Conservation (phyloP, 2,888 invertebrate genomes). For the Phorcus lineatus region DNA sequence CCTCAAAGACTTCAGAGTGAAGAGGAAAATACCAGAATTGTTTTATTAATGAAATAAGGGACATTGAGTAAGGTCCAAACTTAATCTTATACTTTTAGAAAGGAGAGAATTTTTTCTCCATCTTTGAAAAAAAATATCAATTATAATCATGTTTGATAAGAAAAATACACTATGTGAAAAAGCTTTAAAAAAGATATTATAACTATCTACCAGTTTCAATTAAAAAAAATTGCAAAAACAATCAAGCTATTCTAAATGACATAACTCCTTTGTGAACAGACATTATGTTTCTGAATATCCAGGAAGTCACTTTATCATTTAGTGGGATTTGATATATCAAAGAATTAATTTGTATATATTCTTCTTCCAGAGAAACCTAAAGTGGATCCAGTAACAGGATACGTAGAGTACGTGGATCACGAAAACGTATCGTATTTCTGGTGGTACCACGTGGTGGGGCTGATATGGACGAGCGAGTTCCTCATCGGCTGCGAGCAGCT, state of each 20-base stretch:
- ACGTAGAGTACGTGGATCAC: constrained; percentile 65
- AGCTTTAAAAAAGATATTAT: no score
- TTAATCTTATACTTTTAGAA: not conserved
- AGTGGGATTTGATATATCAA: no score
- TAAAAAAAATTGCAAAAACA: no score
- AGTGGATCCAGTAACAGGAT: constrained; percentile 46
- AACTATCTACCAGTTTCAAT: no score
- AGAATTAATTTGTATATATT: not conserved
- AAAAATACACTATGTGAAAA: no score
- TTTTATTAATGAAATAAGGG: not conserved
- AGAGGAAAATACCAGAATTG: not conserved
- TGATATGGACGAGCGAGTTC: constrained; percentile 95
- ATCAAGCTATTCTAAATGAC: no score
- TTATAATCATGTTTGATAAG: no score
- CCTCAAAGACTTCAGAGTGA: not conserved
- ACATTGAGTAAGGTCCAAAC: not conserved
- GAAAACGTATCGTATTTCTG: constrained; percentile 84
- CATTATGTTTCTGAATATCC: no score
- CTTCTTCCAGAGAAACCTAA: constrained; percentile 58
- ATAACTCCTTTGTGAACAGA: no score
- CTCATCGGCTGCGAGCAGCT: constrained; percentile 95
- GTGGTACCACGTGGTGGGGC: constrained; percentile 92
- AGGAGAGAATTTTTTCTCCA: not conserved
- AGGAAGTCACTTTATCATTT: no score
- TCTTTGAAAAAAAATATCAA: not conserved